Evolutionary conservation across 2,888 invertebrate species (phyloP).

Genomic region (Alentia gelatinosa): DNA sequence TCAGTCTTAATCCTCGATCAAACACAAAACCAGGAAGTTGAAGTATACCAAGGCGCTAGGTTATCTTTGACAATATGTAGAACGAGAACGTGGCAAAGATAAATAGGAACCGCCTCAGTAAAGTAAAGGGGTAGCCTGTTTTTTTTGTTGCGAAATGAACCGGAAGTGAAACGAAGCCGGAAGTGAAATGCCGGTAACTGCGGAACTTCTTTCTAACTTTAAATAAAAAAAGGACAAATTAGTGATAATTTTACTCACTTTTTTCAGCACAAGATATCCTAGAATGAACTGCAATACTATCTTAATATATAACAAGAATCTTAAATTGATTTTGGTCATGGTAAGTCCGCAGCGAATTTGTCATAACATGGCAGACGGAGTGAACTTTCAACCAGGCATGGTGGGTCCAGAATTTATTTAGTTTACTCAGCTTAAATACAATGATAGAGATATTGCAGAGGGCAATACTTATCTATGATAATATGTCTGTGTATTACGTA

Average conservation of each 20-base stretch:
- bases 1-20: too few relatives aligned
- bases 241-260: not conserved
- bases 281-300: too few relatives aligned
- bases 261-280: not conserved
- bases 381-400: slow-evolving; percentile 47
- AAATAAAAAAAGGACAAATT: not conserved
- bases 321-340: not conserved
- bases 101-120: too few relatives aligned
- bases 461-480: too few relatives aligned
- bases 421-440: too few relatives aligned
- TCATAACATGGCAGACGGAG: slow-evolving; percentile 8
- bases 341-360: slow-evolving; percentile 2
- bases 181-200: slow-evolving; percentile 2
- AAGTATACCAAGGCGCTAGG: too few relatives aligned
- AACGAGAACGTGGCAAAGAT: too few relatives aligned
- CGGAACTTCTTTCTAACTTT: not conserved
- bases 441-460: too few relatives aligned
- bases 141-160: not conserved
- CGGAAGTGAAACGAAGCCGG: not conserved
- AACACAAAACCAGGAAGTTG: too few relatives aligned
- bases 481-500: too few relatives aligned
- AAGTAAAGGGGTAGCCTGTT: too few relatives aligned
- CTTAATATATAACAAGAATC: not conserved
- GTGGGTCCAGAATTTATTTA: not conserved
- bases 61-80: too few relatives aligned